Evolutionary conservation across 2,797 vertebrate genomes (phyloP), one percentile per base, ranked within the genome.

Genomic region (Urosaurus nigricauda): DNA sequence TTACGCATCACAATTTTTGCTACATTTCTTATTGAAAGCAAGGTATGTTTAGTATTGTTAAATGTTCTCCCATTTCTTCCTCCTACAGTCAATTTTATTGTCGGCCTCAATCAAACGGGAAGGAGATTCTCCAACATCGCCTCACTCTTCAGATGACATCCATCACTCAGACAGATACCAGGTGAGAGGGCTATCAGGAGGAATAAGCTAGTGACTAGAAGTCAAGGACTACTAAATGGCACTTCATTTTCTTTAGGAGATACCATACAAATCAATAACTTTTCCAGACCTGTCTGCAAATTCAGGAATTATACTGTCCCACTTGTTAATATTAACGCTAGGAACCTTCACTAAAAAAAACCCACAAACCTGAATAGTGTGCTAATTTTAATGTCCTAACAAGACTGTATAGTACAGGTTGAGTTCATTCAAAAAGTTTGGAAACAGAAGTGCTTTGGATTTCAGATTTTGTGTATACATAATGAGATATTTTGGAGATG

Each of bases 131-230:
- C 99, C 98, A 0, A 98, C 98, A 60, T 99, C 99, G 19, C 99
- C 99, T 71, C 97, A 99, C 94, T 99, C 99, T 51, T 99, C 98
- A 79, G 99, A 99, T 74, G 99, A 99, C 93, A 98, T 98, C 94
- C 99, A 99, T 97, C 99, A 99, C 95, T 99, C 99, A 71, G 99
- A 99, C 98, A 98, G 99, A 98, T 99, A 99, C 96, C 99, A 99
- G 99, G 99, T 99, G 98, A 98, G 97, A 79, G 40, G 60, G 94
- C 85, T 87, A 92, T 63, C 87, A 9, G 0, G 88, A 86, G 37
- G 73, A 0, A 0, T n/a, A 8, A 47, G 83, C 40, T 65, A 53
- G 32, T 79, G 74, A 43, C 60, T 87, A 65, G 65, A 53, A 92
- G 65, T 71, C 88, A 88, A 79, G 51, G 82, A 35, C 63, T 88